Percentiles rank a stretch among this genome's conserved stretches.
phyloP scores from a whole-genome alignment of 92 coral and sea anemone genomes.

The Umimayanthus kanabou region DNA sequence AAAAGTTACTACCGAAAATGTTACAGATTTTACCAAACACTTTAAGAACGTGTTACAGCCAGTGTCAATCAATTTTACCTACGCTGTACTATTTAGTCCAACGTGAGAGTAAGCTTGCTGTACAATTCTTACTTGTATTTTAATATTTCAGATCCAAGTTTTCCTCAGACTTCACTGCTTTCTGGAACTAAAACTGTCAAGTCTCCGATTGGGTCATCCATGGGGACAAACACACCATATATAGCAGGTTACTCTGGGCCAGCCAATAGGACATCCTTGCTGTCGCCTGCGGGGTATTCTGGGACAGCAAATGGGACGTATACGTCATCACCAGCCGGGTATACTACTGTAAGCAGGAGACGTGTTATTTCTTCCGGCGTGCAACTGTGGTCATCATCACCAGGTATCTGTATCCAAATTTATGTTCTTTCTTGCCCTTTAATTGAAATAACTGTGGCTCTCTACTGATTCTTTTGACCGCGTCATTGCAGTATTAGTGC shows the following conservation, averaged over 20 bases:
- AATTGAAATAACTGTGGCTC: too few species aligned
- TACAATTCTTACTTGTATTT: not conserved
- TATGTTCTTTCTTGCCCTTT: too few species aligned
- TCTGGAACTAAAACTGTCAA: not conserved
- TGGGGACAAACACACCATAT: conserved; percentile 16
- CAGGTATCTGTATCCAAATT: conserved; percentile 7
- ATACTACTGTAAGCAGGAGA: conserved; percentile 14
- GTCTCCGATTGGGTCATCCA: conserved; percentile 1
- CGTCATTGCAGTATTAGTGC: not conserved
- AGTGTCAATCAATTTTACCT: too few species aligned
- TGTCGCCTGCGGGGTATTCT: not conserved
- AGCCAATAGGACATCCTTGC: not conserved
- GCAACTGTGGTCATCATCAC: conserved; percentile 45
- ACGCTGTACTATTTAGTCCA: too few species aligned
- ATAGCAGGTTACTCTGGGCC: conserved; percentile 21
- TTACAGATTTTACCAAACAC: too few species aligned
- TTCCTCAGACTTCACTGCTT: not conserved
- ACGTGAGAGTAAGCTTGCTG: too few species aligned
- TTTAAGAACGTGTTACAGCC: too few species aligned
- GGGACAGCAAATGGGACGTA: conserved; percentile 24
- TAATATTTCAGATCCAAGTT: not conserved
- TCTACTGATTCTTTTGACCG: not conserved
- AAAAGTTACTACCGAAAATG: too few species aligned
- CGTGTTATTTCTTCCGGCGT: conserved; percentile 2
- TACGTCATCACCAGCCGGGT: not conserved